Conservation (phyloP, 2,113 vertebrate species). For the Myanophis thanlyinensis region DNA sequence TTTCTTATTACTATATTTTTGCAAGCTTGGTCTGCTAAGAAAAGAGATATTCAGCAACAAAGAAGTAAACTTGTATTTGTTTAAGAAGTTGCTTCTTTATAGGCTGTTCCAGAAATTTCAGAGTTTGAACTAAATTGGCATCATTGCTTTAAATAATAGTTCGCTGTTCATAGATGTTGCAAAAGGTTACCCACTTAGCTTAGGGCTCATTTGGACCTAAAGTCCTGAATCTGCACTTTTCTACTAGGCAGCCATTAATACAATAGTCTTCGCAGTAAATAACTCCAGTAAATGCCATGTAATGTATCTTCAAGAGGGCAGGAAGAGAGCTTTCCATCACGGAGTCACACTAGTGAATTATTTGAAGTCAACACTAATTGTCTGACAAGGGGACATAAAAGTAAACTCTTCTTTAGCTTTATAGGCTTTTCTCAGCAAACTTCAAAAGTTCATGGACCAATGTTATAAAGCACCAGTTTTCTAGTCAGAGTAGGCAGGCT, state of each 20-base stretch:
- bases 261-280: conserved; percentile 8
- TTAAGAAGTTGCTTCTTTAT: conserved; percentile 14
- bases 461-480: neutral
- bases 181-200: conserved; percentile 22
- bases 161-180: conserved; percentile 20
- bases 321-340: conserved; percentile 22
- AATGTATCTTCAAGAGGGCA: conserved; percentile 5
- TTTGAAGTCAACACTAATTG: conserved; percentile 27
- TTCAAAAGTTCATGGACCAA: neutral
- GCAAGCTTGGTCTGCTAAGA: neutral
- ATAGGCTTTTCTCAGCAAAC: neutral
- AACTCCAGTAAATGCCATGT: conserved; percentile 7
- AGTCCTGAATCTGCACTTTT: conserved; percentile 34
- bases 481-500: neutral
- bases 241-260: conserved; percentile 20
- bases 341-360: conserved; percentile 11
- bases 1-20: neutral
- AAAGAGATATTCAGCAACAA: neutral
- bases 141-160: conserved; percentile 4
- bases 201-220: neutral
- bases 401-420: conserved; percentile 7
- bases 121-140: conserved; percentile 29
- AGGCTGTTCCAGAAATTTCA: conserved; percentile 26
- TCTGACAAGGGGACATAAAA: conserved; percentile 10
- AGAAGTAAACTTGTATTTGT: neutral